Base-by-base conservation (phyloP, 2,113 vertebrate species). In the Plecturocebus donacophilus region DNA sequence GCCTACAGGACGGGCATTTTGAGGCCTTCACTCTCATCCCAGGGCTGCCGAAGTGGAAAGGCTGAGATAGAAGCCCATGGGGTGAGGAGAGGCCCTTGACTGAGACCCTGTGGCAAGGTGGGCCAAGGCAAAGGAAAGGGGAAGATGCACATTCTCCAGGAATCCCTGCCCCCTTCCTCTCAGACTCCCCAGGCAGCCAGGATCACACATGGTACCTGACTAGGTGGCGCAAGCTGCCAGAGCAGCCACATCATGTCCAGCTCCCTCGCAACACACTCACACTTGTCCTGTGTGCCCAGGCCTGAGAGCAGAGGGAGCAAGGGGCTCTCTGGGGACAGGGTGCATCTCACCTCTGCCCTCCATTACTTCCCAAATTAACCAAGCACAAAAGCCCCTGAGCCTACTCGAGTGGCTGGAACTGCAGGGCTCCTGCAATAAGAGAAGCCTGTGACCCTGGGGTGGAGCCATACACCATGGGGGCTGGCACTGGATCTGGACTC, bases 1-100 rank as follows among this genome's bases (percentile, higher is more conserved):
- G 16, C 58, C n/a, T 2, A 13, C 0, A 40, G 45, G 40, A 79
- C 1, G 27, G 35, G 45, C 32, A n/a, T 54, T 47, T 38, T 32
- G 54, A 93, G 35, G 27, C 40, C 42, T 95, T 79, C 35, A 38
- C 19, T 8, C 27, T 47, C 52, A 14, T 45, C 49, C 77, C 1
- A 8, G 35, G 77, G 77, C 40, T 73, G 61, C 38, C 76, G 17
- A 32, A 76, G 73, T 4, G 10, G 32, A 66, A 56, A 88, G 35
- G 20, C 6, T 54, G n/a, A 58, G 19, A 7, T 3, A 19, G 40
- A 75, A 27, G 58, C 19, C 61, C 35, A 10, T 0, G 30, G 52
- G 3, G 3, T 42, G 23, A 90, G 76, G 98, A 97, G 98, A 99
- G 98, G 99, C 99, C 98, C 99, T 98, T 83, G 99, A 16, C 25